Evolutionary conservation across 1,140 invertebrate genomes (phyloP).

Genomic region (Drosophila fuyamai): DNA sequence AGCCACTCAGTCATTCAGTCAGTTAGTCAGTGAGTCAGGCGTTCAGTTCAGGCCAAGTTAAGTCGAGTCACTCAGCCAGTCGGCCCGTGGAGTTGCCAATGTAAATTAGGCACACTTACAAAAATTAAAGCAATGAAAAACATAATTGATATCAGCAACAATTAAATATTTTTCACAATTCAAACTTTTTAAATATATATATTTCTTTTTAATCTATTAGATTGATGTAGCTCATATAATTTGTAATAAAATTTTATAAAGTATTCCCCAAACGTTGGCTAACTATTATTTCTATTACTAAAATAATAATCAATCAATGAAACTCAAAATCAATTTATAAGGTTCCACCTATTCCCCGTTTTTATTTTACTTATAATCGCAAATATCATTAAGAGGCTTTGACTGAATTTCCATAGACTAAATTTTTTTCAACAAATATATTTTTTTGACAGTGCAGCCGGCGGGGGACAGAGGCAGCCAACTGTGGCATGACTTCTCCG

Average conservation of each 20-base stretch:
- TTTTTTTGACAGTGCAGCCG: background rate
- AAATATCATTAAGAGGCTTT: no score
- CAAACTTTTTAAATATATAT: background rate
- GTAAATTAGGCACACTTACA: constrained; percentile 73
- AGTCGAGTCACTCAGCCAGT: constrained; percentile 48
- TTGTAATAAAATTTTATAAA: no score
- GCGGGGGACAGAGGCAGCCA: constrained; percentile 26
- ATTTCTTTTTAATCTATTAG: background rate
- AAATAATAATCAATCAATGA: no score
- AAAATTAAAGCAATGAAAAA: constrained; percentile 4
- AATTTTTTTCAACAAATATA: background rate
- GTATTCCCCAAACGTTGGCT: no score
- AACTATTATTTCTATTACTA: no score
- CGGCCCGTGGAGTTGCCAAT: constrained; percentile 69
- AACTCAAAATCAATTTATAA: no score
- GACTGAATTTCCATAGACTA: no score
- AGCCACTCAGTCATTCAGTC: constrained; percentile 44
- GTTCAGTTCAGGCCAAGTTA: constrained; percentile 24
- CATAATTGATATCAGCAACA: background rate
- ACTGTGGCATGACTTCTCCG: constrained; percentile 51
- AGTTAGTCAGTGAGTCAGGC: constrained; percentile 20
- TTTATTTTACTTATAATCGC: no score
- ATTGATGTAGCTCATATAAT: no score
- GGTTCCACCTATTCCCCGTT: no score
- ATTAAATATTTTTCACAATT: background rate